These are phyloP conservation scores for Mamestra brassicae DNA, from an alignment of 2,888 invertebrate genomes.

Conservation along the genomic window DNA sequence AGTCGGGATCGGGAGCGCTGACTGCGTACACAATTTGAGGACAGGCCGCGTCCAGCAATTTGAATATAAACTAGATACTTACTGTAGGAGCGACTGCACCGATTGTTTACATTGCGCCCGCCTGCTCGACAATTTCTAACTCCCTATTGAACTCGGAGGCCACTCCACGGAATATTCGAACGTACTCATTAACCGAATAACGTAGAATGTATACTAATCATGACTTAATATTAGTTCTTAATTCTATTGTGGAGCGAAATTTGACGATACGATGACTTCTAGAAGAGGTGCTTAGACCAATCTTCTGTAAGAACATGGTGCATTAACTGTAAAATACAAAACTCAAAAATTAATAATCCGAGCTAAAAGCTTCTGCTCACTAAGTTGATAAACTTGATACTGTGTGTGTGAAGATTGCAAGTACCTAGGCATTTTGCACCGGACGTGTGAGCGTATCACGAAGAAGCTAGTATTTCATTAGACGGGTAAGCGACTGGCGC, in stretches of 20 bases:
- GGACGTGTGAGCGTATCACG: conserved; percentile 50
- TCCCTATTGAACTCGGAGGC: conserved; percentile 63
- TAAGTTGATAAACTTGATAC: conserved; percentile 41
- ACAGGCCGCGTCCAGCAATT: conserved; percentile 74
- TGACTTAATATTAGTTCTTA: neutral
- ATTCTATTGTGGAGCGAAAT: neutral
- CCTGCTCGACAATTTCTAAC: conserved; percentile 57
- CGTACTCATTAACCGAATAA: conserved; percentile 54
- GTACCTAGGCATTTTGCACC: conserved; percentile 34
- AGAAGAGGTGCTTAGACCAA: neutral
- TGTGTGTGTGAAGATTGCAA: conserved; percentile 42
- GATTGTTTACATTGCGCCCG: conserved; percentile 72
- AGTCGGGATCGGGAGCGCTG: conserved; percentile 53
- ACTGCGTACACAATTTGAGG: conserved; percentile 67
- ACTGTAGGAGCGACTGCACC: conserved; percentile 67
- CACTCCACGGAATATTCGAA: conserved; percentile 54
- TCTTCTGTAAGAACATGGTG: neutral
- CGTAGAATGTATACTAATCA: conserved; percentile 14
- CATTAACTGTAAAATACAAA: conserved; percentile 13
- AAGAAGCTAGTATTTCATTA: conserved; percentile 60
- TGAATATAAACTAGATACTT: conserved; percentile 82
- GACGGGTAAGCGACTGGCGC: conserved; percentile 47
- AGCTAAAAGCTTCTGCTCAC: conserved; percentile 4
- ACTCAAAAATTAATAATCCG: conserved; percentile 28
- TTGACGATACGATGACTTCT: neutral